A percentile compares a stretch with the other conserved stretches of the same genome.
Evolutionary conservation across 2,797 vertebrate genomes (phyloP).

Genomic region (Enteromius trimaculatus): DNA sequence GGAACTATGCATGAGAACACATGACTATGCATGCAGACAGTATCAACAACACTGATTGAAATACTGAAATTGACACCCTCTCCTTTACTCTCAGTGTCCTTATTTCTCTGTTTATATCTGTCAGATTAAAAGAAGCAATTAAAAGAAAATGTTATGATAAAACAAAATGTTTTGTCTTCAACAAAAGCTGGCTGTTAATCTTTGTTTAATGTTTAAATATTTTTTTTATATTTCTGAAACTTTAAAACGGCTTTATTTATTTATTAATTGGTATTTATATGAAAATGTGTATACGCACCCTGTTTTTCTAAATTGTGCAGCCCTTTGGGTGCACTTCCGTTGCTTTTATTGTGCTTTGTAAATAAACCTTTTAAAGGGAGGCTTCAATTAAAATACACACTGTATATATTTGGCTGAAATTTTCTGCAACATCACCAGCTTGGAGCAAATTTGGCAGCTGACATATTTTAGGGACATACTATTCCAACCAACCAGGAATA

Average conservation of each 20-base stretch:
- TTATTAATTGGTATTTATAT: not conserved
- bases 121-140: not conserved
- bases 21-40: not conserved
- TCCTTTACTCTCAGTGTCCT: not conserved
- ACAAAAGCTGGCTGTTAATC: not conserved
- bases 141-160: not conserved
- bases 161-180: not conserved
- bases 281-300: not conserved
- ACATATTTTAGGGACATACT: conserved; percentile 7
- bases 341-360: not conserved
- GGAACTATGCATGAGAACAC: not conserved
- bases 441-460: conserved; percentile 12
- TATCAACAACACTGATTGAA: not conserved
- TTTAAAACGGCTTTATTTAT: not conserved
- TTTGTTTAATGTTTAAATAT: not conserved
- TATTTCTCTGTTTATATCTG: not conserved
- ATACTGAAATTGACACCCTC: not conserved
- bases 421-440: not conserved
- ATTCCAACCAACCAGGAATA: conserved; percentile 4
- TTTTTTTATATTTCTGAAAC: not conserved
- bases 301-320: not conserved
- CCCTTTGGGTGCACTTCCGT: not conserved
- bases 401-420: not conserved
- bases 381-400: not conserved
- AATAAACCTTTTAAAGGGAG: not conserved